Percentiles rank a stretch among this genome's conserved stretches.
phyloP scores from a whole-genome alignment of 2,797 vertebrate genomes.

The Halcyon smyrnensis region DNA sequence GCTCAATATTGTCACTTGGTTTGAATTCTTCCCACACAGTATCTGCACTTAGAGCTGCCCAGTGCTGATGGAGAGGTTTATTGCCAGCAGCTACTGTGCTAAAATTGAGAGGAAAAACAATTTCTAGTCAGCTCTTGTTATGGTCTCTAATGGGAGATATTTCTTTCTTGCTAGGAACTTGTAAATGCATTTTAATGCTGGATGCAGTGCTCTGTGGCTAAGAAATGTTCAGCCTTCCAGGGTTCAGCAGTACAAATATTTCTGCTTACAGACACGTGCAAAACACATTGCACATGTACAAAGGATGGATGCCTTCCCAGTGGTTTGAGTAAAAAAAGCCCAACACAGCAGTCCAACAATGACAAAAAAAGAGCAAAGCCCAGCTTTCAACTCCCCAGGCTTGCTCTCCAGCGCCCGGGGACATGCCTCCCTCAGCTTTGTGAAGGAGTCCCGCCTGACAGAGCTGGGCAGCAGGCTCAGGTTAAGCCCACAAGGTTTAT shows the following conservation, averaged over 20 bases:
- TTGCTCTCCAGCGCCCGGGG: background rate
- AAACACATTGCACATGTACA: rapidly evolving
- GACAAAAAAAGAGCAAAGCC: background rate
- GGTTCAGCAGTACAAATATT: background rate
- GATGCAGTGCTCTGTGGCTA: background rate
- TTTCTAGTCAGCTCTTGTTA: slow-evolving; percentile 9
- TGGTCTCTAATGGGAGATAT: slow-evolving; percentile 21
- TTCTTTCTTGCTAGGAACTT: background rate
- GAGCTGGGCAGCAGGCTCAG: background rate
- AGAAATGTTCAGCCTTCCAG: background rate
- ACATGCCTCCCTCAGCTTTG: rapidly evolving
- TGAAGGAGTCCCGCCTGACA: background rate
- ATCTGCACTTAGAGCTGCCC: slow-evolving; percentile 34
- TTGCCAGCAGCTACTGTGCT: background rate
- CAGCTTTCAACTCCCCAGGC: rapidly evolving
- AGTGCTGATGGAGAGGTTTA: slow-evolving; percentile 5
- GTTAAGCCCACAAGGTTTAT: background rate
- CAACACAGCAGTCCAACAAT: rapidly evolving
- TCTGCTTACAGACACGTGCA: background rate
- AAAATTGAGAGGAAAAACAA: slow-evolving; percentile 35
- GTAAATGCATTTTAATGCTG: background rate
- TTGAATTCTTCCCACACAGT: background rate
- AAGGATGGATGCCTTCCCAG: background rate
- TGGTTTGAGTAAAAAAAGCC: rapidly evolving
- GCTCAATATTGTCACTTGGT: background rate